A percentile compares a stretch with the other conserved stretches of the same genome.
Evolutionary conservation across 2,113 vertebrate genomes (phyloP).

Genomic region (Oreotragus oreotragus): DNA sequence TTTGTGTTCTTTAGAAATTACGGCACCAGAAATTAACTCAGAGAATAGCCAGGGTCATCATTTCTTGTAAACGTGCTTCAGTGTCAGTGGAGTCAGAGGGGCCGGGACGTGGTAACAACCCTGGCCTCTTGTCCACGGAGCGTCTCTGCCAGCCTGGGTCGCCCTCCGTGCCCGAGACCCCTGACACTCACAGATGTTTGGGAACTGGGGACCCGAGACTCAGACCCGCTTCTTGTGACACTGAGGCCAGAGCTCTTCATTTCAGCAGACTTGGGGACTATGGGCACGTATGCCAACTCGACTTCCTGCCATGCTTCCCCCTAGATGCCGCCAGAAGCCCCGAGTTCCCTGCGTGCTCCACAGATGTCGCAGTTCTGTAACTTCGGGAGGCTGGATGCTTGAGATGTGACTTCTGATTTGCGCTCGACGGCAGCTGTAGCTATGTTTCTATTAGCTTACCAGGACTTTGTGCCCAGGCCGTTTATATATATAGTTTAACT

Average conservation of each 20-base stretch:
- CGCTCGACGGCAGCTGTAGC: neutral
- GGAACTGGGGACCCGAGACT: fast-evolving
- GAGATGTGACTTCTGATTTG: fast-evolving
- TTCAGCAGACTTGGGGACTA: neutral
- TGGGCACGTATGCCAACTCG: fast-evolving
- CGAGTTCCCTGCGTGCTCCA: fast-evolving
- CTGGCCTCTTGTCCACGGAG: neutral
- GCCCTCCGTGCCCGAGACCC: fast-evolving
- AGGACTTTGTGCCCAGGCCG: fast-evolving
- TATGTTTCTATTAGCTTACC: fast-evolving
- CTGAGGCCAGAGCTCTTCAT: neutral
- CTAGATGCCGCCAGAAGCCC: fast-evolving
- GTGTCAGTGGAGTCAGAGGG: fast-evolving
- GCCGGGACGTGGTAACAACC: fast-evolving
- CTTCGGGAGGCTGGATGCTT: neutral
- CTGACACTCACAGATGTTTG: too few relatives aligned
- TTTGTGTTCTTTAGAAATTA: neutral
- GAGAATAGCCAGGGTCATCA: neutral
- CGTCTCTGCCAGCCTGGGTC: neutral
- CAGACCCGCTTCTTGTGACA: fast-evolving
- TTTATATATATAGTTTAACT: neutral
- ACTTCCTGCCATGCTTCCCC: fast-evolving
- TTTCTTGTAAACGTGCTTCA: neutral
- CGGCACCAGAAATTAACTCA: neutral
- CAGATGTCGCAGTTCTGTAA: fast-evolving